Conservation (phyloP, 2,113 vertebrate genomes). For the Trochalopteron elliotii region DNA sequence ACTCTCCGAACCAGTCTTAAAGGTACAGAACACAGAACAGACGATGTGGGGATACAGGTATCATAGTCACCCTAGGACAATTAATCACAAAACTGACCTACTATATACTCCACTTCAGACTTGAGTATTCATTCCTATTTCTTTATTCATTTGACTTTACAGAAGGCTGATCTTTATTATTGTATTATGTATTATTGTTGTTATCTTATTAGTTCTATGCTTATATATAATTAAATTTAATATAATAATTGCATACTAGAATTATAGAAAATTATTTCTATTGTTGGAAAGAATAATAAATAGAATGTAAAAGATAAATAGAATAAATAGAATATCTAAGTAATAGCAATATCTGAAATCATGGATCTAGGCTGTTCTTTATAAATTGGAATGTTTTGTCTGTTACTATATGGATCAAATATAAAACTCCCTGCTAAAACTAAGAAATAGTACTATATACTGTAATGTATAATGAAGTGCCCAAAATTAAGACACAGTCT, state of each 20-base stretch:
- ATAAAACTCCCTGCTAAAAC: neutral
- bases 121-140: neutral
- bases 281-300: neutral
- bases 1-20: too few relatives aligned
- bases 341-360: neutral
- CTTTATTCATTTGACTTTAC: neutral
- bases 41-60: too few relatives aligned
- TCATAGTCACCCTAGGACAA: too few relatives aligned
- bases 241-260: neutral
- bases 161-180: neutral
- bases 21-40: too few relatives aligned
- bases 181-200: neutral
- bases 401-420: neutral
- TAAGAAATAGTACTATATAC: too few relatives aligned
- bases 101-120: neutral
- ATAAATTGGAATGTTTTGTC: neutral
- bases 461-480: neutral
- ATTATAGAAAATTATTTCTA: neutral
- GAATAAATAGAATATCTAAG: neutral
- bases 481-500: neutral
- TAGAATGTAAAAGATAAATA: neutral
- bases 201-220: neutral
- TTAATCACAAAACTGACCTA: rapidly evolving
- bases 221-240: neutral
- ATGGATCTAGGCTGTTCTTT: neutral